phyloP scores from a whole-genome alignment of 2,113 vertebrate genomes.

The Limnothrissa miodon region DNA sequence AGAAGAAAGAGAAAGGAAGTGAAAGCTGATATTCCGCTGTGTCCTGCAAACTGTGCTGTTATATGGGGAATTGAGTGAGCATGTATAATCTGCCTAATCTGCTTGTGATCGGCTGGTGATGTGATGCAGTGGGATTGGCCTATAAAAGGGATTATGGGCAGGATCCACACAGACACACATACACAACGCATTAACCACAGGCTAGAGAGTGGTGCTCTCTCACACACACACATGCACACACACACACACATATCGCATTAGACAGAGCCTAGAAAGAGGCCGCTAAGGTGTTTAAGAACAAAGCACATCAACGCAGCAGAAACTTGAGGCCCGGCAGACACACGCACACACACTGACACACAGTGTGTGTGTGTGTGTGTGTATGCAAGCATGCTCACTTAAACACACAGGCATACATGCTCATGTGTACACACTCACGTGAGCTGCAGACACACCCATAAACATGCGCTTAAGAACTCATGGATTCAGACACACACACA shows the following conservation, averaged over 20 bases:
- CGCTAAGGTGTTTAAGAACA: conserved; percentile 43
- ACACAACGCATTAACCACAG: background rate
- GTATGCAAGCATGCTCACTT: background rate
- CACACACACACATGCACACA: too few species aligned
- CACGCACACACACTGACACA: background rate
- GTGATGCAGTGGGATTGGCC: conserved; percentile 54
- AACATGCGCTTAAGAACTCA: too few species aligned
- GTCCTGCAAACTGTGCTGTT: conserved; percentile 42
- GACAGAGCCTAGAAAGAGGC: background rate
- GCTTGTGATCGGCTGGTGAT: conserved; percentile 20
- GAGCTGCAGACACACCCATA: background rate
- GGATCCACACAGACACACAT: conserved; percentile 48
- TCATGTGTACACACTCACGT: too few species aligned
- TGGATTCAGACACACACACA: background rate
- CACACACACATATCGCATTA: background rate
- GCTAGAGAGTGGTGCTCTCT: too few species aligned
- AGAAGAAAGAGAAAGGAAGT: conserved; percentile 8
- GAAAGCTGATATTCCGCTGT: conserved; percentile 69
- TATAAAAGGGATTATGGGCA: conserved; percentile 61
- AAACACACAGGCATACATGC: background rate
- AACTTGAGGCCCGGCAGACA: background rate
- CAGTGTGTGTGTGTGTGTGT: too few species aligned
- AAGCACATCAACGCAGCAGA: conserved; percentile 16
- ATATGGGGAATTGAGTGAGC: conserved; percentile 49
- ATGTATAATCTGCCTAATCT: conserved; percentile 49